These are phyloP conservation scores for Solen grandis DNA, from an alignment of 1,140 invertebrate species.

Conservation along the genomic window DNA sequence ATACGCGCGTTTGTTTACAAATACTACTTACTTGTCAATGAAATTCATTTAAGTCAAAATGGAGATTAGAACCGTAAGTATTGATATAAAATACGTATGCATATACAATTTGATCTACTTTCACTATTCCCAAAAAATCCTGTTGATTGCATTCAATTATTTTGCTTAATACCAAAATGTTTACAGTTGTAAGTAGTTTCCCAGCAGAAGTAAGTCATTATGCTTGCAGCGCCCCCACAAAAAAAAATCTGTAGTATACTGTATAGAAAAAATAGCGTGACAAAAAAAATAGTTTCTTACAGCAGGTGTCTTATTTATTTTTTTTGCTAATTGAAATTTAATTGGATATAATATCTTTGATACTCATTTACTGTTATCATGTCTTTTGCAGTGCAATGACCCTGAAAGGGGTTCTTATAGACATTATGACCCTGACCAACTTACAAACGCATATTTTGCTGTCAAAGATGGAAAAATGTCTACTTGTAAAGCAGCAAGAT, in stretches of 20 bases:
- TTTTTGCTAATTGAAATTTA: too few species aligned
- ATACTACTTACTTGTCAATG: background rate
- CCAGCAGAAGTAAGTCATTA: background rate
- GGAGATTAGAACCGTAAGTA: background rate
- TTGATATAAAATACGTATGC: background rate
- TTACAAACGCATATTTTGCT: too few species aligned
- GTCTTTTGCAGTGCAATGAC: too few species aligned
- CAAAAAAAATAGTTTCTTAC: background rate
- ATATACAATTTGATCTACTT: background rate
- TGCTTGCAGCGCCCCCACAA: background rate
- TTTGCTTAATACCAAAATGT: background rate
- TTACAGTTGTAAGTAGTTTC: background rate
- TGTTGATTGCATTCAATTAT: too few species aligned
- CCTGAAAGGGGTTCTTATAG: too few species aligned
- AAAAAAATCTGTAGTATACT: background rate
- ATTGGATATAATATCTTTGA: too few species aligned
- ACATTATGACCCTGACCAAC: too few species aligned
- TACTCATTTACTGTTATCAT: too few species aligned
- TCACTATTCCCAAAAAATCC: background rate
- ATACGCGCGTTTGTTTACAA: background rate
- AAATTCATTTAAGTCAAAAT: background rate
- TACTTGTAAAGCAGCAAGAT: too few species aligned
- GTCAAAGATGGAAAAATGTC: too few species aligned
- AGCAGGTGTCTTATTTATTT: background rate
- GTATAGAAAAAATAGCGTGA: background rate